Percentiles rank a stretch among this genome's conserved stretches.
Evolutionary conservation across 2,888 invertebrate species (phyloP).

Genomic region (Leptopterna dolabrata): DNA sequence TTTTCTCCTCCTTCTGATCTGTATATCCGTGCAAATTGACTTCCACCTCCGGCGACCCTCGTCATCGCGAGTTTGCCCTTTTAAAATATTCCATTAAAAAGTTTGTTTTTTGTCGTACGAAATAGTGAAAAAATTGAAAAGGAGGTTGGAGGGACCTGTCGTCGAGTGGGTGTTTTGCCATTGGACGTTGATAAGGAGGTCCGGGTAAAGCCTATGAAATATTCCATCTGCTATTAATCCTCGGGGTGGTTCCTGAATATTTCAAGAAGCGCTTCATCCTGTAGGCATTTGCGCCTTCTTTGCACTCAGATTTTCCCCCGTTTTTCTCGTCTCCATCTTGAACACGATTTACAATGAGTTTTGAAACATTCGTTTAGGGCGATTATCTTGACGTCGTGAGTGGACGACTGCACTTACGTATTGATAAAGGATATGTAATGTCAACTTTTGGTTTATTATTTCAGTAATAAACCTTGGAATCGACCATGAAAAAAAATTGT

Average conservation of each 20-base stretch:
- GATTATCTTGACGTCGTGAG: too few relatives aligned
- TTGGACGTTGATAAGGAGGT: neutral
- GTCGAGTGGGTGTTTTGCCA: neutral
- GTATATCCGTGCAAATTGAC: neutral
- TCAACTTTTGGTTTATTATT: too few relatives aligned
- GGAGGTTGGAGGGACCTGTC: neutral
- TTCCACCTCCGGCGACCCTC: neutral
- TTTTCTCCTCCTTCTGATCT: neutral
- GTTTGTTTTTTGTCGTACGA: neutral
- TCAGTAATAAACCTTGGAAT: too few relatives aligned
- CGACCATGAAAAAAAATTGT: too few relatives aligned
- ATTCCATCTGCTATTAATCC: slow-evolving; percentile 3
- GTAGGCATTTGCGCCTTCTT: neutral
- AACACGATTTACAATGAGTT: too few relatives aligned
- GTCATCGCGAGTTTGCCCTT: neutral
- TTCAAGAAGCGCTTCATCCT: neutral
- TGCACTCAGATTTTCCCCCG: too few relatives aligned
- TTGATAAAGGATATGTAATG: too few relatives aligned
- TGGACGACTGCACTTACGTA: too few relatives aligned
- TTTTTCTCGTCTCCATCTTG: too few relatives aligned
- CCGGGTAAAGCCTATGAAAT: neutral
- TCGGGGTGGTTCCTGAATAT: neutral
- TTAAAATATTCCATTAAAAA: slow-evolving; percentile 22
- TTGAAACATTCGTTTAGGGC: too few relatives aligned
- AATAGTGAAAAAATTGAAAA: neutral